A percentile compares a stretch with the other conserved stretches of the same genome.
Conservation (phyloP, 1,140 invertebrate genomes). For the Ptiloglossa arizonensis region DNA sequence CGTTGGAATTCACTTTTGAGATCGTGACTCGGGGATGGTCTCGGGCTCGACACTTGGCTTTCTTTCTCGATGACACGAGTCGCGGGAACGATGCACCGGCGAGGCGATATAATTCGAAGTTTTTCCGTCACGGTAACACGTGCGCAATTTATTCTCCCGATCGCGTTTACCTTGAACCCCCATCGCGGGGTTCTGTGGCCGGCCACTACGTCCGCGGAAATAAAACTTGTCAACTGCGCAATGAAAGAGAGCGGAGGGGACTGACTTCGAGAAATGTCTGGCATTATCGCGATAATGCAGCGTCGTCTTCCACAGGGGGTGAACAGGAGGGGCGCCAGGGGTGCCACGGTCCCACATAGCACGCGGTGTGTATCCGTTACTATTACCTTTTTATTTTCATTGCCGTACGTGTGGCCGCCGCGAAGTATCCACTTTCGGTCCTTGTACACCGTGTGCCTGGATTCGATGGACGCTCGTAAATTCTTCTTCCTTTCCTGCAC, state of each 20-base stretch:
- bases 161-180: neutral
- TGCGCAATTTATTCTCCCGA: constrained; percentile 28
- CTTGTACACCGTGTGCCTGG: neutral
- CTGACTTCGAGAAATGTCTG: constrained; percentile 5
- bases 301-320: constrained; percentile 24
- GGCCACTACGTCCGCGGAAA: constrained; percentile 26
- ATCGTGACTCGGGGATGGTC: neutral
- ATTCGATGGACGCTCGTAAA: constrained; percentile 32
- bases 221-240: constrained; percentile 32
- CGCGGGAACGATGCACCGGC: neutral
- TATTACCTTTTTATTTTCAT: constrained; percentile 47
- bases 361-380: constrained; percentile 39
- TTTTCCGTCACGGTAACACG: constrained; percentile 39
- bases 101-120: constrained; percentile 36
- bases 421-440: constrained; percentile 29
- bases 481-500: neutral
- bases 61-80: constrained; percentile 21
- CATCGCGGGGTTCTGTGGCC: neutral
- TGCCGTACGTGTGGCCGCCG: constrained; percentile 32
- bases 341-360: no score
- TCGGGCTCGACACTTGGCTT: constrained; percentile 3
- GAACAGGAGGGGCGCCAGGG: no score
- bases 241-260: constrained; percentile 1
- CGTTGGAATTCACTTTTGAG: constrained; percentile 13
- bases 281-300: constrained; percentile 43